Base-by-base conservation (phyloP, 2,888 invertebrate genomes). In the Iphiclides podalirius region DNA sequence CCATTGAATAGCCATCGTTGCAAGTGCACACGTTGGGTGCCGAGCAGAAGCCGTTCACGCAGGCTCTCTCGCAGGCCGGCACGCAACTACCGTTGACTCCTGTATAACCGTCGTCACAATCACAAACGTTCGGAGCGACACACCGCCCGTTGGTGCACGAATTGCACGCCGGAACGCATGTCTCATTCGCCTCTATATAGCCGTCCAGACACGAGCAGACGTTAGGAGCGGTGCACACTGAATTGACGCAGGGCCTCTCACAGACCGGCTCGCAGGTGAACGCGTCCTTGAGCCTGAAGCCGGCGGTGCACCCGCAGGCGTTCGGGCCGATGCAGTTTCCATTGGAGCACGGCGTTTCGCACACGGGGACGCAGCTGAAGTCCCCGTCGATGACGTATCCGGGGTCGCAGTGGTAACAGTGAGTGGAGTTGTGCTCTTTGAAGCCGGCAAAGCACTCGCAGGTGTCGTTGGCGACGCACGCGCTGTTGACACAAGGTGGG, bases 121-220 rank as follows among this genome's bases (percentile, higher is more conserved):
- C 79, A 66, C 93, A 93, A 1, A 83, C 73, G 38, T 91, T 91
- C 0, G 92, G 92, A 0, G 89, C 90, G 0, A 89, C 56, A 54
- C 83, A 83, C 11, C 52, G 49, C 3, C 79, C 79, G 46, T 79
- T 85, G 55, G 91, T 64, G 47, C 64, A 67, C 3, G 42, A 20
- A 1, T 63, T 57, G 55, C 82, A 84, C 14, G 51, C 37, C 9
- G 64, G 63, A 15, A 47, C 50, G 31, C 66, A 66, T 26, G 49
- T 53, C 8, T 49, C 48, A 41, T 61, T 57, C 2, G 48, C 39
- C 28, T 56, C 46, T 36, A 6, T 58, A 26, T 57, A 66, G 52
- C 34, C 47, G n/a, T 51, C 62, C 55, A 43, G 50, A 40, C 47
- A 57, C 45, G 51, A 41, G 35, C 59, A 59, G 4, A 44, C 31